Evolutionary conservation across 2,888 invertebrate genomes (phyloP).

Genomic region (Dioctria linearis): DNA sequence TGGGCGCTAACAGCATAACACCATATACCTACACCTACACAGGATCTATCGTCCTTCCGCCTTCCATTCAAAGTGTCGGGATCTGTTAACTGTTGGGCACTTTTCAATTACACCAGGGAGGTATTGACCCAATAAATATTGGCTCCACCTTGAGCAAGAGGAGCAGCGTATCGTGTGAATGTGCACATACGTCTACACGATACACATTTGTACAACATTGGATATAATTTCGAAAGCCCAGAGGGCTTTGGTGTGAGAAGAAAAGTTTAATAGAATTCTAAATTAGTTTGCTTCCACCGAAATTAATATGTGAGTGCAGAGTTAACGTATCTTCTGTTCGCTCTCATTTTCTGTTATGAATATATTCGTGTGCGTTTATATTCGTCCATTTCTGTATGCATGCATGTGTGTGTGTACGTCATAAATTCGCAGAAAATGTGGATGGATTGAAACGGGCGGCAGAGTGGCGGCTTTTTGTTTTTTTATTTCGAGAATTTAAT

Average conservation of each 20-base stretch:
- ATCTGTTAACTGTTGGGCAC: conserved; percentile 32
- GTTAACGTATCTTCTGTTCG: too few species aligned
- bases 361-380: too few species aligned
- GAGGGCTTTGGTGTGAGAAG: conserved; percentile 24
- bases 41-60: not conserved
- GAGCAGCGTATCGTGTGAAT: not conserved
- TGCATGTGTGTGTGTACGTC: too few species aligned
- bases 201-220: too few species aligned
- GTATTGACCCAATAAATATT: conserved; percentile 37
- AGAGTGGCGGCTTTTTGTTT: too few species aligned
- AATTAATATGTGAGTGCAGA: conserved; percentile 21
- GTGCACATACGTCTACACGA: too few species aligned
- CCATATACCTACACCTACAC: not conserved
- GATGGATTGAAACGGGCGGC: too few species aligned
- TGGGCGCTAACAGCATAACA: not conserved
- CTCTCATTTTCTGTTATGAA: too few species aligned
- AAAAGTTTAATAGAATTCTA: conserved; percentile 46
- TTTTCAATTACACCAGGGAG: conserved; percentile 45
- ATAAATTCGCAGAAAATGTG: too few species aligned
- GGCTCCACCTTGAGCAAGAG: not conserved
- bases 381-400: too few species aligned
- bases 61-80: not conserved
- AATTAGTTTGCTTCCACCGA: conserved; percentile 26
- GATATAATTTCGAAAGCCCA: conserved; percentile 5
- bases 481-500: too few species aligned